Base-by-base conservation (phyloP, 1,140 invertebrate species). In the Ladona fulva region DNA sequence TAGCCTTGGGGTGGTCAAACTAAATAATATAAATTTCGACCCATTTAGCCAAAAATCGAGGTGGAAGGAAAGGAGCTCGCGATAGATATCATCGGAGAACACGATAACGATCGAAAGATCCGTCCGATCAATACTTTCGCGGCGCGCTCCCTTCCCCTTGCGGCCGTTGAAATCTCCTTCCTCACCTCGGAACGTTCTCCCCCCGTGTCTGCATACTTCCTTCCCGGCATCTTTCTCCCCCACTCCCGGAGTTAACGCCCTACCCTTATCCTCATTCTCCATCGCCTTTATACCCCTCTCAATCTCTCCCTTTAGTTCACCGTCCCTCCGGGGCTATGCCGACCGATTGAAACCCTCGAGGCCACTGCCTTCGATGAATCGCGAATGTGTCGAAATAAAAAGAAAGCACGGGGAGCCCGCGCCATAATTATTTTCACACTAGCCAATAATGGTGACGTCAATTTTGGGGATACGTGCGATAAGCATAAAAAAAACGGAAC, bases 381-480 rank as follows among this genome's bases (percentile, higher is more conserved):
- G 52, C 52, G 52, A 66, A 66, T 19, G 52, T 19, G 52, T 66
- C 52, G n/a, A 66, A 66, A 66, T 19, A 66, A 22, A 66, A 66
- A 66, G n/a, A 66, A 66, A 66, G 10, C 19, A 19, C 19, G 44
- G 44, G 10, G 44, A 52, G 52, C 52, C 52, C n/a, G 5, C n/a
- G 52, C 52, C 52, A 66, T 66, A 66, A 66, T 66, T 66, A 22
- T 66, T 66, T 66, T 66, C 52, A 22, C 52, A 66, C 52, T 66
- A 66, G n/a, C 52, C 52, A 66, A 66, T 66, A 66, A 66, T 66
- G 52, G 52, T 22, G 52, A 66, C 52, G 52, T 22, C n/a, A 22
- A 19, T 66, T 22, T 16, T 66, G 14, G 52, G n/a, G 52, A 66
- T 22, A 22, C 52, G 52, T 66, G 29, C 29, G 52, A 66, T 16